Evolutionary conservation across 2,888 invertebrate species (phyloP), one percentile per base, ranked within the genome.

Genomic region (Polia nebulosa): DNA sequence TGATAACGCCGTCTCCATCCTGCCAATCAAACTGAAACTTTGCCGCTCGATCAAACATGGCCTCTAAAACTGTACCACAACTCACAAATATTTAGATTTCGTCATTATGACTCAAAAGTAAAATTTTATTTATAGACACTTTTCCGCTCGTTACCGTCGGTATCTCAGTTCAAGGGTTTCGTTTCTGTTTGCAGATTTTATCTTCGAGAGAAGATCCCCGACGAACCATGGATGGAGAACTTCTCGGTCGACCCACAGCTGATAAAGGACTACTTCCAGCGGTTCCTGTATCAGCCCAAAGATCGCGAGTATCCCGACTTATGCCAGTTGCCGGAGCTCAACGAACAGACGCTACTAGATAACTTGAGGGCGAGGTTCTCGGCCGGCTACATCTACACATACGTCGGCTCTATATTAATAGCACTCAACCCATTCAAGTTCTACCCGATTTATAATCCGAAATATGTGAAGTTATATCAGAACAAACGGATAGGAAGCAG

Each of bases 361-460:
- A 99, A 99, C 96, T 96, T 99, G 78, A 96, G 97, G 84, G 97
- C 98, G 79, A 96, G 99, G 85, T 99, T 99, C 95, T 97, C 97
- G 68, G 98, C 98, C 84, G 98, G 99, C 56, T 98, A 99, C 93
- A 99, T 99, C 87, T 99, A 99, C 94, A 99, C 99, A 13, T 99
- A 99, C 88, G 99, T 99, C 81, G 99, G 99, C 62, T 98, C 98
- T 64, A 99, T 99, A 90, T 96, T 99, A 70, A 99, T 99, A 87
- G 99, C 99, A 60, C 97, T 99, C 78, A 99, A 99, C 92, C 98
- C 98, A 15, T 99, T 99, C 94, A 98, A 98, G 96, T 99, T 99
- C 94, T 99, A 99, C 93, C 99, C 99, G 27, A 99, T 99, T 84
- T 99, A 99, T 96, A 99, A 99, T 95, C 99, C 99, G 55, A 99